These are phyloP conservation scores for Diarsia mendica DNA, from an alignment of 2,888 invertebrate genomes.

Conservation along the genomic window DNA sequence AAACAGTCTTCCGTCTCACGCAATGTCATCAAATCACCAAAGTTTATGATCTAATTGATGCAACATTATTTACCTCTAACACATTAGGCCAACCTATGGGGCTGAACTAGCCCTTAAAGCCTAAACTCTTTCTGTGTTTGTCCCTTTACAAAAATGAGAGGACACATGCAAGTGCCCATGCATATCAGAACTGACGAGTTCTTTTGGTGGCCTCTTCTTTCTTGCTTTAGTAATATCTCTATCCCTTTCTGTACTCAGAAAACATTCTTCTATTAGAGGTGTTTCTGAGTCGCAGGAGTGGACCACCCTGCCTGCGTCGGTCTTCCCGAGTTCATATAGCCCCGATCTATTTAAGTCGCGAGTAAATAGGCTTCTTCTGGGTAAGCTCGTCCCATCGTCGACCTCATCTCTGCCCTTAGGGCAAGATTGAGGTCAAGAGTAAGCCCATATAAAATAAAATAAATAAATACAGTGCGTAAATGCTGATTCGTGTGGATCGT, in stretches of 20 bases:
- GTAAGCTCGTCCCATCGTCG: too few relatives aligned
- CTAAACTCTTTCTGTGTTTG: not conserved
- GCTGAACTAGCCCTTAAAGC: not conserved
- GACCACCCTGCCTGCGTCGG: too few relatives aligned
- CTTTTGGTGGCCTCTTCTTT: not conserved
- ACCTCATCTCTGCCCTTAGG: too few relatives aligned
- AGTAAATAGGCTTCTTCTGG: too few relatives aligned
- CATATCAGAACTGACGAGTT: not conserved
- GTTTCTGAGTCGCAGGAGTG: not conserved
- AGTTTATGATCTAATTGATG: slow-evolving; percentile 14
- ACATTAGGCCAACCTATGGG: slow-evolving; percentile 24
- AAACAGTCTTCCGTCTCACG: slow-evolving; percentile 53
- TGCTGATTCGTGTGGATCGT: not conserved
- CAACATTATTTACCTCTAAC: slow-evolving; percentile 21
- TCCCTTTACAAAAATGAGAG: not conserved
- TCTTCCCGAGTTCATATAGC: too few relatives aligned
- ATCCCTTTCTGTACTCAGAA: not conserved
- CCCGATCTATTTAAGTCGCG: too few relatives aligned
- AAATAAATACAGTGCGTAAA: not conserved
- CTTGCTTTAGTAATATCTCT: not conserved
- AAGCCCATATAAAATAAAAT: too few relatives aligned
- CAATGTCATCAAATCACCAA: slow-evolving; percentile 21
- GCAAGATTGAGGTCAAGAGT: too few relatives aligned
- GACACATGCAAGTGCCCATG: not conserved
- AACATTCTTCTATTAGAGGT: not conserved